phyloP scores from a whole-genome alignment of 2,888 invertebrate genomes.

The Melanargia galathea region DNA sequence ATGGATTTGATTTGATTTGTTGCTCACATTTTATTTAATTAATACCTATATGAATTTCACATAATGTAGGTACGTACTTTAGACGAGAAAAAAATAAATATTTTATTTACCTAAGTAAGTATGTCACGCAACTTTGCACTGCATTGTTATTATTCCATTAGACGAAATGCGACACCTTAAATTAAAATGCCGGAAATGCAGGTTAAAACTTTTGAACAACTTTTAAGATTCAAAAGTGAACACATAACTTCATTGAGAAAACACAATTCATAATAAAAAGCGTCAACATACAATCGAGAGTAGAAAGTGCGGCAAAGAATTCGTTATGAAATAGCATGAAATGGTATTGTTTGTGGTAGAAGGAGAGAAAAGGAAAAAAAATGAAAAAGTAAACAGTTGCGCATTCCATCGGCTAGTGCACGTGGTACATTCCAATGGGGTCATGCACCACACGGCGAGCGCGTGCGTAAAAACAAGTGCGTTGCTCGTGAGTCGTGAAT shows the following conservation, averaged over 20 bases:
- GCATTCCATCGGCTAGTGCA: conserved; percentile 79
- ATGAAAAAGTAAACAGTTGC: conserved; percentile 80
- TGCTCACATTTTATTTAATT: too few species aligned
- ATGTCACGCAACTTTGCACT: too few species aligned
- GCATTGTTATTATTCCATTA: too few species aligned
- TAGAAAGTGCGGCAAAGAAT: conserved; percentile 56
- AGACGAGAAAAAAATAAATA: too few species aligned
- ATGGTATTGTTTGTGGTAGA: conserved; percentile 76
- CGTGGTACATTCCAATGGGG: conserved; percentile 80
- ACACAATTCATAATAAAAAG: conserved; percentile 35
- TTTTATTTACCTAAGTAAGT: too few species aligned
- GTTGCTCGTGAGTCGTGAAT: conserved; percentile 49
- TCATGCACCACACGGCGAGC: conserved; percentile 76
- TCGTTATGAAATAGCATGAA: conserved; percentile 76
- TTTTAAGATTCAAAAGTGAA: conserved; percentile 23
- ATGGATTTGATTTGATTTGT: too few species aligned
- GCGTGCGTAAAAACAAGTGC: conserved; percentile 77
- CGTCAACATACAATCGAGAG: conserved; percentile 31
- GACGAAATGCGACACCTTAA: neutral
- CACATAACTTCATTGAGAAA: conserved; percentile 22
- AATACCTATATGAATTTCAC: too few species aligned
- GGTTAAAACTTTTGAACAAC: neutral
- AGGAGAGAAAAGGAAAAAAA: conserved; percentile 68
- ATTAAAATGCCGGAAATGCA: neutral
- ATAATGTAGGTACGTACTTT: too few species aligned